phyloP scores from a whole-genome alignment of 2,797 vertebrate species.

The Phrynocephalus guinanensis region DNA sequence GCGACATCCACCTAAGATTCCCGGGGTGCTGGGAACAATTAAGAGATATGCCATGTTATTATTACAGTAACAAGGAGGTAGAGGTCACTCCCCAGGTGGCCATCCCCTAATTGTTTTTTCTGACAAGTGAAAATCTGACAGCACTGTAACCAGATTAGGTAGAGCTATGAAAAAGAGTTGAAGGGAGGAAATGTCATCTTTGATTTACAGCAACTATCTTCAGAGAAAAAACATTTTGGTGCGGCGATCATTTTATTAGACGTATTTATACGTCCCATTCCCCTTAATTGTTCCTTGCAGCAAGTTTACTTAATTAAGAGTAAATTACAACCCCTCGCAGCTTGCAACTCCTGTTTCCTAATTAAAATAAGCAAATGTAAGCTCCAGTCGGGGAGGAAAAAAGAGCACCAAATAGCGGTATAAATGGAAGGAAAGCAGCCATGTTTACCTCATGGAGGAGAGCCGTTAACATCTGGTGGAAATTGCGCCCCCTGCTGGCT shows the following conservation, averaged over 20 bases:
- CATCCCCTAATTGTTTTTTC: slow-evolving; percentile 32
- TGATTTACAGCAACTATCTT: slow-evolving; percentile 26
- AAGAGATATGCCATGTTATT: slow-evolving; percentile 36
- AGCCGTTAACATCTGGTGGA: slow-evolving; percentile 88
- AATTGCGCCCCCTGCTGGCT: slow-evolving; percentile 86
- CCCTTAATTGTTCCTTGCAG: slow-evolving; percentile 32
- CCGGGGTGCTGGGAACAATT: slow-evolving; percentile 30
- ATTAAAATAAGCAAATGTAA: slow-evolving; percentile 18
- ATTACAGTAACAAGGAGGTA: slow-evolving; percentile 45
- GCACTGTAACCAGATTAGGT: neutral
- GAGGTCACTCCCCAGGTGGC: slow-evolving; percentile 18
- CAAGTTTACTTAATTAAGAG: slow-evolving; percentile 41
- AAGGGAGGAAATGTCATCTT: slow-evolving; percentile 29
- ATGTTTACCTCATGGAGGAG: slow-evolving; percentile 91
- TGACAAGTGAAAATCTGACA: slow-evolving; percentile 47
- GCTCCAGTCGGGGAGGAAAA: neutral
- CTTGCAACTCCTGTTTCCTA: slow-evolving; percentile 33
- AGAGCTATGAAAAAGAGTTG: neutral
- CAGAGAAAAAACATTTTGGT: slow-evolving; percentile 39
- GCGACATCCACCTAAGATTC: neutral
- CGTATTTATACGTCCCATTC: slow-evolving; percentile 29
- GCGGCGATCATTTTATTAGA: slow-evolving; percentile 21
- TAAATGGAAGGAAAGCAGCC: neutral
- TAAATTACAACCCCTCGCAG: slow-evolving; percentile 30
- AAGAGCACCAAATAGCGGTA: neutral